Conservation (phyloP, 2,888 invertebrate species). For the Trissoscelio sp. region DNA sequence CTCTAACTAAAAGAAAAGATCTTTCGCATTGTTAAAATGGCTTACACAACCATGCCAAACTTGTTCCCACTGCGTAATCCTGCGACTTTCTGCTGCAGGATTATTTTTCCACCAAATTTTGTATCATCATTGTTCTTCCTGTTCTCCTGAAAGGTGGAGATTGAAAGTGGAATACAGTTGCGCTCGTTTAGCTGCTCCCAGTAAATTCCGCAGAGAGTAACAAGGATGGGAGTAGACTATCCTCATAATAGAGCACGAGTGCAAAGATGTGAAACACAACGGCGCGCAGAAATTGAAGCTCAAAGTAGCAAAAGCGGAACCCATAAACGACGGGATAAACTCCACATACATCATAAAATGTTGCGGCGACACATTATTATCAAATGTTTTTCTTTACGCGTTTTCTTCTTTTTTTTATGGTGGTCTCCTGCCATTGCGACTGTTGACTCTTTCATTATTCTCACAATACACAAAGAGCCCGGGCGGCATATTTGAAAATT, state of each 20-base stretch:
- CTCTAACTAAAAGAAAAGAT: no score
- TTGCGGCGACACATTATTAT: conserved; percentile 28
- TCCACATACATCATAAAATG: conserved; percentile 26
- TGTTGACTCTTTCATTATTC: conserved; percentile 22
- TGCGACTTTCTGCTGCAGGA: conserved; percentile 4
- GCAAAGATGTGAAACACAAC: conserved; percentile 6
- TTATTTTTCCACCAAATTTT: conserved; percentile 41
- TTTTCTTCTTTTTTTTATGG: conserved; percentile 13
- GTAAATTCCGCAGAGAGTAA: conserved; percentile 43
- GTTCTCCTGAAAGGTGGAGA: conserved; percentile 37
- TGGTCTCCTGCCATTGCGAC: neutral
- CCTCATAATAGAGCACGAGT: conserved; percentile 23
- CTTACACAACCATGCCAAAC: no score
- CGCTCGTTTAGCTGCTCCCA: conserved; percentile 41
- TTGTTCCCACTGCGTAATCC: conserved; percentile 31
- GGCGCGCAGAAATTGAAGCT: conserved; percentile 31
- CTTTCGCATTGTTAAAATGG: no score
- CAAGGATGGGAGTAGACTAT: conserved; percentile 20
- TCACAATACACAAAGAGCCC: conserved; percentile 12
- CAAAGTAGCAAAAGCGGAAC: conserved; percentile 18
- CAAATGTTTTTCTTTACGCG: conserved; percentile 33
- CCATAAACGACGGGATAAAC: conserved; percentile 40
- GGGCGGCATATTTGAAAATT: conserved; percentile 47
- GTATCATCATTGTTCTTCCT: conserved; percentile 43
- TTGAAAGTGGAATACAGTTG: conserved; percentile 49